phyloP scores from a whole-genome alignment of 2,888 invertebrate genomes.

The Limnephilus auricula region DNA sequence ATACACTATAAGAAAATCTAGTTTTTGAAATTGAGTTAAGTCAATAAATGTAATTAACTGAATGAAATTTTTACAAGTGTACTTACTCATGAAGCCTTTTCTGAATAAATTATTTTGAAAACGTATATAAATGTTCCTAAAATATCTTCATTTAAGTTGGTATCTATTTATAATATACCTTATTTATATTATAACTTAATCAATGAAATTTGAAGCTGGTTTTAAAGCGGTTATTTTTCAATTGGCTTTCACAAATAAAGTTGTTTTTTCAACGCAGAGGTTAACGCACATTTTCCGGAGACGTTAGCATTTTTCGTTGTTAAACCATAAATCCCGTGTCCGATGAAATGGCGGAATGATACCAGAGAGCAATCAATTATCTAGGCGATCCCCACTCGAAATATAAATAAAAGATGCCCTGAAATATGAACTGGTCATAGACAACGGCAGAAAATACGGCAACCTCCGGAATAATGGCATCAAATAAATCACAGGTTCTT shows the following conservation, averaged over 20 bases:
- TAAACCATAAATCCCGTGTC: constrained; percentile 61
- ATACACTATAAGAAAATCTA: no score
- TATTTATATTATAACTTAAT: background rate
- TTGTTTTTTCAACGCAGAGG: constrained; percentile 3
- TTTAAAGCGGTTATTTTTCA: background rate
- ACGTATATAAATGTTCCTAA: no score
- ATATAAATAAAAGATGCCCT: constrained; percentile 65
- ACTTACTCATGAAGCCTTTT: no score
- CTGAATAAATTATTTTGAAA: no score
- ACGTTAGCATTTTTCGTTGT: constrained; percentile 51
- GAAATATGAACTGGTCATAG: constrained; percentile 58
- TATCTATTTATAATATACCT: no score
- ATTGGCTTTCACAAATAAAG: background rate
- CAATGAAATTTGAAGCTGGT: background rate
- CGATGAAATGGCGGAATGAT: constrained; percentile 56
- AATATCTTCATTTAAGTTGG: no score
- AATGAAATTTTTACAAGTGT: no score
- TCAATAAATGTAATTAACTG: no score
- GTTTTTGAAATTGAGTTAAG: no score
- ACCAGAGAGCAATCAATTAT: constrained; percentile 61
- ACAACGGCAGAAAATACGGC: constrained; percentile 35
- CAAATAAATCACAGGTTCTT: constrained; percentile 57
- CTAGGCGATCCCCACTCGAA: constrained; percentile 47
- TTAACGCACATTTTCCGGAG: constrained; percentile 38
- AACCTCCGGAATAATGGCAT: constrained; percentile 54